A percentile compares a stretch with the other conserved stretches of the same genome.
phyloP scores from a whole-genome alignment of 2,113 vertebrate species.

The Oncorhynchus keta region DNA sequence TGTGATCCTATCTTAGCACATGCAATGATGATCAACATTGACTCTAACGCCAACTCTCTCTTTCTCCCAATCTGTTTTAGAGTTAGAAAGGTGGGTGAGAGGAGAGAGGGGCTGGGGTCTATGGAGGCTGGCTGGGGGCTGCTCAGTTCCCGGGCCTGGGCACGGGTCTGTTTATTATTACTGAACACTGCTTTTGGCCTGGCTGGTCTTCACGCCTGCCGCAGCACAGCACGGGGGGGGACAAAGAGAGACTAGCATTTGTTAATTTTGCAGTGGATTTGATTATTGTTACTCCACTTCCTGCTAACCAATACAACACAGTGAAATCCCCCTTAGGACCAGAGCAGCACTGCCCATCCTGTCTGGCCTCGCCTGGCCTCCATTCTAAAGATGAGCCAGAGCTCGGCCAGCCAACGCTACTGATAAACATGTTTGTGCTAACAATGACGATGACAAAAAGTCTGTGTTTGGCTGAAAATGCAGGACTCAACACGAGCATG shows the following conservation, averaged over 20 bases:
- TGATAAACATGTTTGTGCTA: background rate
- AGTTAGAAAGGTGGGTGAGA: too few species aligned
- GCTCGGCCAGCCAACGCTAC: background rate
- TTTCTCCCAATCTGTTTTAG: background rate
- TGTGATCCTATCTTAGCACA: too few species aligned
- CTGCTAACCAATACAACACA: conserved; percentile 1
- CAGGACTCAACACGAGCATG: background rate
- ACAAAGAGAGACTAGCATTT: background rate
- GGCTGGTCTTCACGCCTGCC: background rate
- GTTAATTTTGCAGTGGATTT: background rate
- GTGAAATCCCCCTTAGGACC: background rate
- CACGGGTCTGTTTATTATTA: conserved; percentile 10
- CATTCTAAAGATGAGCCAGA: background rate
- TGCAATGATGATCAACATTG: too few species aligned
- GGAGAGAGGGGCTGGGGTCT: background rate
- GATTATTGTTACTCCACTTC: conserved; percentile 11
- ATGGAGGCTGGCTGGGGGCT: background rate
- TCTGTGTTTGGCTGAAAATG: background rate
- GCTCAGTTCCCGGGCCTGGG: background rate
- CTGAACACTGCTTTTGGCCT: background rate
- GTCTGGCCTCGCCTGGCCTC: background rate
- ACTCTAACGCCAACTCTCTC: too few species aligned
- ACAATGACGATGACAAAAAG: background rate
- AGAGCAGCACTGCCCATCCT: background rate
- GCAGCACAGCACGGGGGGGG: background rate